Conservation (phyloP, 2,797 vertebrate species). For the Paguma larvata region DNA sequence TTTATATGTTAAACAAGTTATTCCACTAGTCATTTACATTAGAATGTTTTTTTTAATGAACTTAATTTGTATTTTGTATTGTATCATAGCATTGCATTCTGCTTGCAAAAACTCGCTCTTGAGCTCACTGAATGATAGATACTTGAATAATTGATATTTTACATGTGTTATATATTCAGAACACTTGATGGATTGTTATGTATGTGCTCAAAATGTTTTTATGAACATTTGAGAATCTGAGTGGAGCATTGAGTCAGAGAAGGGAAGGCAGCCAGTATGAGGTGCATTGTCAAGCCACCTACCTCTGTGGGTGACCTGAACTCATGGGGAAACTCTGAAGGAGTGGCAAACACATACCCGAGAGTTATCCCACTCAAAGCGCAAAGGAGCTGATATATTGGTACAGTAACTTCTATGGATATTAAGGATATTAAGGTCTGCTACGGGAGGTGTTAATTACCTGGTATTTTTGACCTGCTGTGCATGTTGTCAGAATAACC, state of each 20-base stretch:
- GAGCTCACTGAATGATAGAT: not conserved
- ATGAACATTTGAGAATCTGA: not conserved
- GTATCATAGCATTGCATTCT: not conserved
- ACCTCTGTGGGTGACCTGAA: not conserved
- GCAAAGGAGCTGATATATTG: not conserved
- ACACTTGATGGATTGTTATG: not conserved
- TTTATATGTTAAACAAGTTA: not conserved
- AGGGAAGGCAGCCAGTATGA: not conserved
- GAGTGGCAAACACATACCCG: not conserved
- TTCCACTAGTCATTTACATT: not conserved
- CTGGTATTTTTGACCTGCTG: not conserved
- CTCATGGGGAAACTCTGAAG: not conserved
- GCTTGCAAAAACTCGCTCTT: not conserved
- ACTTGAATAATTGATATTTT: not conserved
- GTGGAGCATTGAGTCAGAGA: not conserved
- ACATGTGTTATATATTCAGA: not conserved
- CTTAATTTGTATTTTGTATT: not conserved
- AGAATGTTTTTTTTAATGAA: not conserved
- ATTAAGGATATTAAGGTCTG: not conserved
- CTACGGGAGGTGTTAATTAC: not conserved
- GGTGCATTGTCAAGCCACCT: not conserved
- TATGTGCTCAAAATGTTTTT: not conserved
- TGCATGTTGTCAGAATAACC: not conserved
- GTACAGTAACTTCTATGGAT: not conserved
- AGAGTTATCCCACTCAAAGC: not conserved